Evolutionary conservation across 2,888 invertebrate genomes (phyloP), one percentile per base, ranked within the genome.

Genomic region (Ormyrus rosae): DNA sequence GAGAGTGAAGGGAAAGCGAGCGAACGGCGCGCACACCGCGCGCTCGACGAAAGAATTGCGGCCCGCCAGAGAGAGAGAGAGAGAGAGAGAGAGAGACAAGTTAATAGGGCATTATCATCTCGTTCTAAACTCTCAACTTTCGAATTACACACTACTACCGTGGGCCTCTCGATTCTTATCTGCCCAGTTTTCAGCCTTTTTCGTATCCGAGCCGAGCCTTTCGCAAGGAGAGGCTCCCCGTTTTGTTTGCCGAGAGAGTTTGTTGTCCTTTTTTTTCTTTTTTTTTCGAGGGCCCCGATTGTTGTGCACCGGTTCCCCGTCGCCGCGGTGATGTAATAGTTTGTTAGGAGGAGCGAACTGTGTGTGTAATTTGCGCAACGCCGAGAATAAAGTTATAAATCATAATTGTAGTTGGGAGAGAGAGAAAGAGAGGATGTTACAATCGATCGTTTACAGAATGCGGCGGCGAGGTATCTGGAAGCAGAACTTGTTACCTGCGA

Each of bases 81-180:
- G 19, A 34, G 34, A 34, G 34, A 34, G 34, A 34, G 34, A 34
- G 67, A 10, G 67, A 74, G 81, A 81, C 81, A 79, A 82, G 79
- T 82, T 82, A 79, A 79, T 82, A 79, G 81, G 79, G 79, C 81
- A 82, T 82, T 82, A 82, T 79, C 81, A 82, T 82, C 79, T 78
- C 53, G 68, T 70, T 73, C 78, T 73, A 73, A 65, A 68, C 76
- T 80, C 72, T 64, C 63, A 68, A 79, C 81, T 82, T 82, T 82
- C 81, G 79, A 82, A 82, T 82, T 76, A 75, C 75, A 56, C 34
- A 34, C 34, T 34, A 34, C 34, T 34, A 34, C 65, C 19, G 13
- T 19, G 13, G 67, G 65, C 74, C 34, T 81, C 74, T 78, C 81
- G 81, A 78, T 81, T 65, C 73, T 81, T 81, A 81, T 81, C 78